Percentiles rank a stretch among this genome's conserved stretches.
Evolutionary conservation across 1,140 invertebrate species (phyloP).

Genomic region (Papilio glaucus): DNA sequence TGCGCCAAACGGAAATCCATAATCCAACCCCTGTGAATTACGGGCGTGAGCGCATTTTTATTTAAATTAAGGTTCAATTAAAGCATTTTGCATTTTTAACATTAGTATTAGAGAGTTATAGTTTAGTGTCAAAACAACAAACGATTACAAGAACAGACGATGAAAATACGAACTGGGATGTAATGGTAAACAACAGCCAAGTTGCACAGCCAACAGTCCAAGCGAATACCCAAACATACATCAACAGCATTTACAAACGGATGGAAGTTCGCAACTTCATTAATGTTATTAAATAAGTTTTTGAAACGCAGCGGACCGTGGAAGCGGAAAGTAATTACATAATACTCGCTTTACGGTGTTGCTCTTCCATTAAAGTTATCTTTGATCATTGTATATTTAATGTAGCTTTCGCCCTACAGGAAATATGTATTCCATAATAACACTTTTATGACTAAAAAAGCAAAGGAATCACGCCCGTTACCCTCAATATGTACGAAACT

Average conservation of each 20-base stretch:
- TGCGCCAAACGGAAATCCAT: no score
- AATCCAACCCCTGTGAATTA: no score
- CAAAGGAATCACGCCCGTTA: not conserved
- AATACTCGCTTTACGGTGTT: constrained; percentile 27
- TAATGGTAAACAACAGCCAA: constrained; percentile 8
- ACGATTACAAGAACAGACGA: not conserved
- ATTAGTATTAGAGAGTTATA: no score
- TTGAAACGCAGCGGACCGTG: constrained; percentile 32
- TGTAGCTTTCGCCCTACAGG: not conserved
- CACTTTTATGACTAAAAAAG: not conserved
- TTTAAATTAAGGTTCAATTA: no score
- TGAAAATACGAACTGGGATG: not conserved
- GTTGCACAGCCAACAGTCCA: not conserved
- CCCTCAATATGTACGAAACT: no score
- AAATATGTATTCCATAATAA: constrained; percentile 9
- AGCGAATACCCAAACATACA: constrained; percentile 22
- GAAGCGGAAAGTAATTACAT: constrained; percentile 35
- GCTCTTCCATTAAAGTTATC: constrained; percentile 6
- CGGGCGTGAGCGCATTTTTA: no score
- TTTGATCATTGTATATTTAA: constrained; percentile 27
- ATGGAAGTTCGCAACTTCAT: constrained; percentile 30
- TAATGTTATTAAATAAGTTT: constrained; percentile 38
- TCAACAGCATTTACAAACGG: constrained; percentile 31
- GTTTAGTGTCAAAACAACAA: constrained; percentile 11
- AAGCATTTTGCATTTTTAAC: no score